Evolutionary conservation across 2,888 invertebrate genomes (phyloP), one percentile per base, ranked within the genome.

Genomic region (Tortrix viridana): DNA sequence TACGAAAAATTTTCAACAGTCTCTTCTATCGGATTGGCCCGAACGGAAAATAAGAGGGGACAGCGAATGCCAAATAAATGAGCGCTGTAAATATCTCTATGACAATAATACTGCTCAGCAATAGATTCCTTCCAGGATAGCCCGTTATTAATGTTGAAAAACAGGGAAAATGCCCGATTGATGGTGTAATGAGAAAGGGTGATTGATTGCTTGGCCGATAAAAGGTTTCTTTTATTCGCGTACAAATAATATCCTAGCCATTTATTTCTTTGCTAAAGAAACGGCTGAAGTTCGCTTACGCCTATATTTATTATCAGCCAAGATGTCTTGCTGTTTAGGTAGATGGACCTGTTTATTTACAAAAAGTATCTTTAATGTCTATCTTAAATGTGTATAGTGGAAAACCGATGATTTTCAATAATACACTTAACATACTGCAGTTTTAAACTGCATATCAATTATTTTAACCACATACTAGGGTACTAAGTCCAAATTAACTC

Each of bases 21-120:
- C 82, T 83, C 85, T 78, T 85, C 88, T 89, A 89, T 88, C 88
- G 85, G 89, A 92, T 92, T 90, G 88, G 89, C 88, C 81, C 86
- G 85, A 92, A 91, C 89, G 88, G 88, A 92, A 92, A 92, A 92
- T 92, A 92, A 92, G 91, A 91, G 89, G 92, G 89, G 89, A 87
- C 85, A 86, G 75, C 81, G n/a, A n/a, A n/a, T n/a, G 82, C 83
- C 85, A 88, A 86, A 92, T 90, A 91, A 91, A 91, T 91, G 91
- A 91, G 75, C 79, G 88, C 79, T 80, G 85, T 92, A 92, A 92
- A 92, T 92, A 89, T 89, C 90, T 82, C 86, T 88, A 89, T 90
- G 91, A 91, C 90, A 91, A 92, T 91, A 92, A 91, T 90, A 91
- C 92, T 91, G 92, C 90, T 92, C 92, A 92, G 92, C 92, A 88